Evolutionary conservation across 2,113 vertebrate species (phyloP), one percentile per base, ranked within the genome.

Genomic region (Oncorhynchus kisutch): DNA sequence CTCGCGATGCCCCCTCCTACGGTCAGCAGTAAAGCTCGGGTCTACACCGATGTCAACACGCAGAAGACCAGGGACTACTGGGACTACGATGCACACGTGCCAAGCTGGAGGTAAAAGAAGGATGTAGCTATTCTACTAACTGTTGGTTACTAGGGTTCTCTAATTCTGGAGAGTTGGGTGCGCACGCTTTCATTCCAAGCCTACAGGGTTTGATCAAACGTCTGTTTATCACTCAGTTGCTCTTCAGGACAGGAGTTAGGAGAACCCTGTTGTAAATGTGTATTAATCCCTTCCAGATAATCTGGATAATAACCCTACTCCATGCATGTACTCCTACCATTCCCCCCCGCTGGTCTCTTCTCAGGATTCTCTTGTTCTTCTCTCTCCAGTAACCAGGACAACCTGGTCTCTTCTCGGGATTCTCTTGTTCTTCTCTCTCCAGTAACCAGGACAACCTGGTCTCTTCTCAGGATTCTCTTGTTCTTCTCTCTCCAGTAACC

Each of bases 41-140:
- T 98, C 78, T 99, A 98, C 94, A 95, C 95, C 89, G 96, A 98
- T 83, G 95, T 97, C 89, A 99, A 99, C 95, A 96, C 95, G 89
- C 93, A 96, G 92, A 96, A 96, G 92, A 97, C 96, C 94, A 93
- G 96, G 88, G 97, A 98, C 77, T 98, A 98, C 92, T 98, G 97
- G 97, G 97, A 99, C 94, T 99, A 99, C 31, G 97, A 98, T 77
- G 86, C 96, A 85, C 96, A 98, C 77, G 93, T 96, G 91, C 95
- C 97, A 88, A 96, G 93, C 92, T 99, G 97, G 97, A 97, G 96
- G 96, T 98, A 95, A 92, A 92, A 18, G 39, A 49, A 20, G 22
- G n/a, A 64, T 62, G 62, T 45, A 14, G 39, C 20, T 66, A 31
- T 6, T 31, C 71, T 64, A 20, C 7, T 62, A 34, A 34, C 34